Evolutionary conservation across 2,113 vertebrate genomes (phyloP).

Genomic region (Bufo gargarizans): DNA sequence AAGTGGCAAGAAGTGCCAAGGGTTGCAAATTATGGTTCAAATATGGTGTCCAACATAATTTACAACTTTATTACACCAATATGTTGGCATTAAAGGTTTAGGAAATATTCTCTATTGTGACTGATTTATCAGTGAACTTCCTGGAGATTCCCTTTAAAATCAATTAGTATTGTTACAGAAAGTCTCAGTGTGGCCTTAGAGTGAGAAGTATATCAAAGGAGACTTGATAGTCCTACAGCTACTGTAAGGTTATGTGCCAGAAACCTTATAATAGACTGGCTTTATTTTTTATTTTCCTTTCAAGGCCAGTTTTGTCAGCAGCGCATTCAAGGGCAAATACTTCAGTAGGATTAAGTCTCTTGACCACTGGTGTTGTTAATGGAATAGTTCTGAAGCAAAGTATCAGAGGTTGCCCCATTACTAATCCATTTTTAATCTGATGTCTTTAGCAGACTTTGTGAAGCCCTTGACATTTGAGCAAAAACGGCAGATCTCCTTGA

Average conservation of each 20-base stretch:
- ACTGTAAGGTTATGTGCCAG: background rate
- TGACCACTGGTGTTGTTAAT: background rate
- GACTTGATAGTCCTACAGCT: background rate
- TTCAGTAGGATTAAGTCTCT: background rate
- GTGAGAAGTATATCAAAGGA: background rate
- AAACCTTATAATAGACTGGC: background rate
- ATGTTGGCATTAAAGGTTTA: too few relatives aligned
- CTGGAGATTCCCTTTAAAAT: too few relatives aligned
- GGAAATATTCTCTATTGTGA: too few relatives aligned
- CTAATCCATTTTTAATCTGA: constrained; percentile 4
- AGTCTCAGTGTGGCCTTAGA: too few relatives aligned
- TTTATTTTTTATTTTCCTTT: background rate
- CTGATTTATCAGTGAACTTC: too few relatives aligned
- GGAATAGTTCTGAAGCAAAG: constrained; percentile 2
- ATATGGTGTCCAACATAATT: too few relatives aligned
- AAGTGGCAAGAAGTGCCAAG: too few relatives aligned
- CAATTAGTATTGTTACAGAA: too few relatives aligned
- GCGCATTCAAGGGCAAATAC: background rate
- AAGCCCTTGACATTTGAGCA: constrained; percentile 29
- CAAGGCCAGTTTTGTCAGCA: background rate
- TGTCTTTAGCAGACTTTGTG: background rate
- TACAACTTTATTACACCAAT: too few relatives aligned
- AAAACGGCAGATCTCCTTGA: background rate
- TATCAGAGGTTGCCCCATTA: background rate
- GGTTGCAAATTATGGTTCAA: too few relatives aligned